Evolutionary conservation across 2,888 invertebrate species (phyloP), one percentile per base, ranked within the genome.

Genomic region (Aspidiotus rigidus): DNA sequence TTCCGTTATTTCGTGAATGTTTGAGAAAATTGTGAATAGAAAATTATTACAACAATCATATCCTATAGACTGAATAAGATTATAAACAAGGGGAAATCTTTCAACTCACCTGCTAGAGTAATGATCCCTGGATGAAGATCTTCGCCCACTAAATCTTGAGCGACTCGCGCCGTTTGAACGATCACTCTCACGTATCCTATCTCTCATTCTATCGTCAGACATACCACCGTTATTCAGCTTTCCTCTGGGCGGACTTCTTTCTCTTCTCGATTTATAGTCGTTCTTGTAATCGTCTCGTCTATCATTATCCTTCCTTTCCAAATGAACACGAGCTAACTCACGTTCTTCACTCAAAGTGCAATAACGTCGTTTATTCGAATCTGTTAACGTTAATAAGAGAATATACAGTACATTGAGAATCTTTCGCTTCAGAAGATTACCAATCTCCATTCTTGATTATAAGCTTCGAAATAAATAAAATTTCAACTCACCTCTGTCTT

Each of bases 291-390:
- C 28, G 7, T 62, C 62, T 56, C 28, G 28, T 1, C n/a, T 7
- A 28, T 28, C 28, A 28, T 28, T 28, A 15, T 64, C 64, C 59
- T 44, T 67, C 28, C 28, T 59, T 49, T 67, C 67, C 1, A 67
- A 10, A 17, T 59, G 67, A 17, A 17, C 59, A 28, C 60, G 67
- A 44, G 60, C 60, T 16, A 60, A 39, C 44, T 67, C 67, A 9
- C 67, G 57, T 60, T 67, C 67, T 53, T 67, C 67, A n/a, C 60
- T 67, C n/a, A 59, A 15, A n/a, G 39, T 59, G 60, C 67, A 49
- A 16, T 67, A 67, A 6, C 67, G 59, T 60, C 28, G 28, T 28
- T 28, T 28, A 28, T 28, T 28, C 28, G 28, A 28, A 28, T 28
- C 28, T 28, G 28, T 3, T 3, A 28, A 28, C 5, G 5, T 28